Evolutionary conservation across 1,140 invertebrate genomes (phyloP), one percentile per base, ranked within the genome.

Genomic region (Temnothorax nylanderi): DNA sequence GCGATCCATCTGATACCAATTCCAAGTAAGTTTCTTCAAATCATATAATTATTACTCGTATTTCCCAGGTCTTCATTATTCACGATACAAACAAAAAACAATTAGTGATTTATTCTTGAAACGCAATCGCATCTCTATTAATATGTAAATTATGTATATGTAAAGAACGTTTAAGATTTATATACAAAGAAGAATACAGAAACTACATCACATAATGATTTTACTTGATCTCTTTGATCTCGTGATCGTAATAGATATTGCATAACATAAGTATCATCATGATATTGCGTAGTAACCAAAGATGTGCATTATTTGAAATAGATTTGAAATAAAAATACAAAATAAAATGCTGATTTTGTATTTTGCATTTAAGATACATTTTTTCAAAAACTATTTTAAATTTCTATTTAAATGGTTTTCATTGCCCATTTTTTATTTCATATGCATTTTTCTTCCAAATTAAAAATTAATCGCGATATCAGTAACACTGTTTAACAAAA

Each of bases 1-100:
- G 96, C 32, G 96, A 97, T 74, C 94, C 97, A 7, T 94, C 95
- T 0, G 76, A 93, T 95, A 94, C 80, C 92, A 93, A 87, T 94
- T 92, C 95, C 3, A 91, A 93, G 96, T 97, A 92, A 96, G 95
- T 67, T 95, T 88, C 11, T 0, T 71, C 1, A 44, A 10, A 47
- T 47, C 1, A 7, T 26, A 26, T 26, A 26, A 26, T 16, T 64
- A 34, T 34, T 64, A 64, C 7, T 64, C 6, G 1, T 18, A 64
- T 65, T 37, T 37, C 3, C 2, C 26, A 60, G 34, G 2, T 21
- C 10, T 21, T 21, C 21, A 44, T 67, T 21, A 21, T 44, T 13
- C 37, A 21, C 0, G 6, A 62, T 18, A 60, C 1, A 21, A 67
- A 67, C 10, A n/a, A 21, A n/a, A 37, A 5, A 13, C 21, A 0